Evolutionary conservation across 2,113 vertebrate genomes (phyloP), one percentile per base, ranked within the genome.

Genomic region (Capricornis sumatraensis): DNA sequence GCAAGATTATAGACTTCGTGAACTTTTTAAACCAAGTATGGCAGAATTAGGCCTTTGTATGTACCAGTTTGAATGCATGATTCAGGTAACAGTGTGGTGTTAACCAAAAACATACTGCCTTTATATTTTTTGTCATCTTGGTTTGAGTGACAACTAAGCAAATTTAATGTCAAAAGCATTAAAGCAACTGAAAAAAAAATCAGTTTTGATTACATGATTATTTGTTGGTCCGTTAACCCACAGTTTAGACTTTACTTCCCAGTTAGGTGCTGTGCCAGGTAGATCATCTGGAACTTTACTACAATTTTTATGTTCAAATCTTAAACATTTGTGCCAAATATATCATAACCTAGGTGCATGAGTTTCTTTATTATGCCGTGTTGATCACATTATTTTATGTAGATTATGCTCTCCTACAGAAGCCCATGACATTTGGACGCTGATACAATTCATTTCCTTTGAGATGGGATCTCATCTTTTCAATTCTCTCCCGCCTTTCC

Each of bases 31-130:
- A 97, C 99, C 99, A 96, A 99, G 99, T 95, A 99, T 99, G 99
- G 99, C 99, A 67, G 99, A 99, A 97, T 98, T 99, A 98, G 99
- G 99, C 53, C 99, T 99, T 96, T 99, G 99, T 99, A 99, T 99
- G 99, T 99, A 99, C 98, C 99, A 99, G 98, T 99, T 99, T 99
- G 99, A 99, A 98, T 99, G 97, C 98, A 99, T 99, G 99, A 99
- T 99, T 98, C 99, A 99, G 99, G 99, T 99, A 99, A 93, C 92
- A 83, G 21, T 64, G 16, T 85, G 95, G 62, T 97, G 27, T 94
- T 94, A 57, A 67, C n/a, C 55, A 90, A 76, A 87, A 62, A 13
- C 43, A 92, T 90, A 33, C 62, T 91, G n/a, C 43, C 30, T 40
- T 58, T 40, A 15, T 85, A 30, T 92, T 82, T 92, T 92, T 89